Conservation (phyloP, 2,888 invertebrate species). For the Tinea semifulvella region DNA sequence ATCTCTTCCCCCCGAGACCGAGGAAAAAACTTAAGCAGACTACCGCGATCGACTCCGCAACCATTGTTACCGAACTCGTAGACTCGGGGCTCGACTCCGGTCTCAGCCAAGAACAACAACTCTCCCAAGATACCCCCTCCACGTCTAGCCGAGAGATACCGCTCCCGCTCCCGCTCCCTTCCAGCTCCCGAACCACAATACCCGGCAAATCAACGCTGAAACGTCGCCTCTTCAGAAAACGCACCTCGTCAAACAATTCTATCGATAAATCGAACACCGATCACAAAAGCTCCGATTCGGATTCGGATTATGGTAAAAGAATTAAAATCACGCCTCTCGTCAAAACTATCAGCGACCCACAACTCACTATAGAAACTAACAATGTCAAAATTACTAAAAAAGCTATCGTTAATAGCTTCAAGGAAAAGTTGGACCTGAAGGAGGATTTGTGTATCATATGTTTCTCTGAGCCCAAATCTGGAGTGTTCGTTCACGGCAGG, state of each 20-base stretch:
- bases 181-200: not conserved
- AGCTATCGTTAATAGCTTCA: slow-evolving; percentile 29
- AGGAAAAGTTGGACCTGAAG: slow-evolving; percentile 35
- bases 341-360: slow-evolving; percentile 54
- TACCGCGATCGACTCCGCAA: not conserved
- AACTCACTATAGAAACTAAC: slow-evolving; percentile 33
- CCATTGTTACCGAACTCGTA: slow-evolving; percentile 11
- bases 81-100: slow-evolving; percentile 42
- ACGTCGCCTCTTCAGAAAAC: not conserved
- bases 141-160: too few species aligned
- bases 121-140: slow-evolving; percentile 11
- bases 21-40: slow-evolving; percentile 30
- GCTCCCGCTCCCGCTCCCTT: not conserved
- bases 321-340: slow-evolving; percentile 26
- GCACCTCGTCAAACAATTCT: not conserved
- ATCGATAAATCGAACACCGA: too few species aligned
- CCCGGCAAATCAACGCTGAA: not conserved
- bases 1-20: slow-evolving; percentile 74
- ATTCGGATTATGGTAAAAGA: not conserved
- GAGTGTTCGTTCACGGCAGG: slow-evolving; percentile 73
- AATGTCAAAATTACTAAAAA: slow-evolving; percentile 28
- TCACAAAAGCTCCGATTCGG: not conserved
- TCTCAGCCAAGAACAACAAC: slow-evolving; percentile 19
- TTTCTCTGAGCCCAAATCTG: slow-evolving; percentile 69
- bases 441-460: slow-evolving; percentile 69